These are phyloP conservation scores for Muschampia plurimacula DNA, from an alignment of 2,888 invertebrate genomes.

Conservation along the genomic window DNA sequence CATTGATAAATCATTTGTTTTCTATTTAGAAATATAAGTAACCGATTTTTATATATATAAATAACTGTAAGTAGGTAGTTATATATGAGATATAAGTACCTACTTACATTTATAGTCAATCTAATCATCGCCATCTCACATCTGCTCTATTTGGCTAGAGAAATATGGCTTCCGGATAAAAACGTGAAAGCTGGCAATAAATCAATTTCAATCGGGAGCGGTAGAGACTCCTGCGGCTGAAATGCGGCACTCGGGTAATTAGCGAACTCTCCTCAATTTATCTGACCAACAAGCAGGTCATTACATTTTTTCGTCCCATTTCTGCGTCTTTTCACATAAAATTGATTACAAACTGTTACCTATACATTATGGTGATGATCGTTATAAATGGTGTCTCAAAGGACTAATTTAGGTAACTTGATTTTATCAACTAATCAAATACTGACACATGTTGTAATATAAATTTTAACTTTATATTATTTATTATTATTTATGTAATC, in stretches of 20 bases:
- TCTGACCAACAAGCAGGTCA: conserved; percentile 48
- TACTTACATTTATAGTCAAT: not conserved
- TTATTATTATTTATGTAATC: too few relatives aligned
- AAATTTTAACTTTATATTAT: too few relatives aligned
- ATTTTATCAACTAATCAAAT: not conserved
- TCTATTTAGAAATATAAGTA: too few relatives aligned
- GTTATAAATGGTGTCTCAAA: not conserved
- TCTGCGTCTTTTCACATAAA: conserved; percentile 49
- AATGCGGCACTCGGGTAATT: conserved; percentile 32
- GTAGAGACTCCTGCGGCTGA: conserved; percentile 26
- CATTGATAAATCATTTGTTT: too few relatives aligned
- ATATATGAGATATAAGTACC: too few relatives aligned
- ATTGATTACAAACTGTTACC: conserved; percentile 53
- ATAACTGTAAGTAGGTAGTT: too few relatives aligned
- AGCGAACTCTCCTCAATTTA: conserved; percentile 46
- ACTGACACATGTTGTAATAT: not conserved
- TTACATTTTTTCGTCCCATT: conserved; percentile 59
- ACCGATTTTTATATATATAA: too few relatives aligned
- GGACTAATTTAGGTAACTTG: not conserved
- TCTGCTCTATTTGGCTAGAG: conserved; percentile 12
- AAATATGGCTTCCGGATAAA: conserved; percentile 19
- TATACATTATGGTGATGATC: not conserved
- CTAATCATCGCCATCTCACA: conserved; percentile 3
- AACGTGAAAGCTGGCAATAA: conserved; percentile 30
- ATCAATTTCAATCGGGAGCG: conserved; percentile 35